Conservation (phyloP, 2,113 vertebrate genomes). For the Hepsetus odoe region DNA sequence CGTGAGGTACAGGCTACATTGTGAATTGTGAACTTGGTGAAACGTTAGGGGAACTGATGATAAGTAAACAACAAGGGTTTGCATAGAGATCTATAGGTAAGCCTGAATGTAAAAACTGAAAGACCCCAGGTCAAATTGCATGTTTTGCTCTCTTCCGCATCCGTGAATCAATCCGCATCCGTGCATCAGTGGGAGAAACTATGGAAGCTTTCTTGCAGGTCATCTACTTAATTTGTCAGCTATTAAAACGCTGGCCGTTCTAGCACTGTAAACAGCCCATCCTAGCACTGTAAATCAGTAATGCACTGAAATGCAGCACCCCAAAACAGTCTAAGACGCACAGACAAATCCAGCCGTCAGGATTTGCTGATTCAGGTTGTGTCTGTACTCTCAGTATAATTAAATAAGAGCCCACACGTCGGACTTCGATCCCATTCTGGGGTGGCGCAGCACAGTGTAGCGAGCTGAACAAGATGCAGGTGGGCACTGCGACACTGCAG, state of each 20-base stretch:
- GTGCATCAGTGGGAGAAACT: too few species aligned
- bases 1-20: too few species aligned
- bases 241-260: neutral
- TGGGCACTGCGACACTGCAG: constrained; percentile 18
- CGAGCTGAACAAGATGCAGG: constrained; percentile 2
- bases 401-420: constrained; percentile 21
- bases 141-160: too few species aligned
- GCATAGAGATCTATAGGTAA: too few species aligned
- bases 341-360: neutral
- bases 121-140: too few species aligned
- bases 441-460: neutral
- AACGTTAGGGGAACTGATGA: too few species aligned
- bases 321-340: neutral
- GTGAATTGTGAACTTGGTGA: too few species aligned
- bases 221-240: neutral
- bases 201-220: neutral
- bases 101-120: too few species aligned
- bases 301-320: constrained; percentile 9
- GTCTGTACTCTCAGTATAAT: constrained; percentile 32
- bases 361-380: constrained; percentile 35
- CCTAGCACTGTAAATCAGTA: neutral
- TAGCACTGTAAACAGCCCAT: neutral
- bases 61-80: too few species aligned
- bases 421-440: neutral
- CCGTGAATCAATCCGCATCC: too few species aligned